phyloP scores from a whole-genome alignment of 2,113 vertebrate species.

The rabbit (Oryctolagus cuniculus) region DNA sequence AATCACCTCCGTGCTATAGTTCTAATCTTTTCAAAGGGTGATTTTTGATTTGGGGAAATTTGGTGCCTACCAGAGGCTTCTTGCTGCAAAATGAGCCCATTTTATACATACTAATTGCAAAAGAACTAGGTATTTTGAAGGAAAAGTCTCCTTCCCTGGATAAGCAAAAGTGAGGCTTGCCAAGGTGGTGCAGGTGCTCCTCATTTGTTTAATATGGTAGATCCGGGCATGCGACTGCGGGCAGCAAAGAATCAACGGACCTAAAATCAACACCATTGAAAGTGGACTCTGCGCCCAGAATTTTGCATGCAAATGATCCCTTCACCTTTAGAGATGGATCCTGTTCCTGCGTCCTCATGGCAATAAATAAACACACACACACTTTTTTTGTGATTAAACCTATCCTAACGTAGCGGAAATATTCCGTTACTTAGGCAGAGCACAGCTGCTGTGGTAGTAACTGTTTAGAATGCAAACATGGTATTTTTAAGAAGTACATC shows the following conservation, averaged over 20 bases:
- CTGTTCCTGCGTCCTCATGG: not conserved
- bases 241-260: not conserved
- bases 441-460: not conserved
- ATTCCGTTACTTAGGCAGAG: not conserved
- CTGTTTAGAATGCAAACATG: conserved; percentile 23
- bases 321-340: not conserved
- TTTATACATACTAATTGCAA: conserved; percentile 58
- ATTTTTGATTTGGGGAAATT: not conserved
- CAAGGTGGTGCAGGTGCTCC: not conserved
- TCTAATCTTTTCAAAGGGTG: conserved; percentile 39
- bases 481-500: conserved; percentile 18
- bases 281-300: not conserved
- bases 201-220: not conserved
- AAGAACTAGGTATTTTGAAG: not conserved
- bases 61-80: not conserved
- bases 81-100: conserved; percentile 36
- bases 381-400: conserved; percentile 28
- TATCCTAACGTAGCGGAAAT: not conserved
- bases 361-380: conserved; percentile 35
- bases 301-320: not conserved
- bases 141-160: not conserved
- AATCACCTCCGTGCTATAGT: not conserved
- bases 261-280: not conserved
- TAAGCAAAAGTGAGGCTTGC: not conserved
- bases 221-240: not conserved